Evolutionary conservation across 2,888 invertebrate genomes (phyloP).

Genomic region (Coenonympha arcania): DNA sequence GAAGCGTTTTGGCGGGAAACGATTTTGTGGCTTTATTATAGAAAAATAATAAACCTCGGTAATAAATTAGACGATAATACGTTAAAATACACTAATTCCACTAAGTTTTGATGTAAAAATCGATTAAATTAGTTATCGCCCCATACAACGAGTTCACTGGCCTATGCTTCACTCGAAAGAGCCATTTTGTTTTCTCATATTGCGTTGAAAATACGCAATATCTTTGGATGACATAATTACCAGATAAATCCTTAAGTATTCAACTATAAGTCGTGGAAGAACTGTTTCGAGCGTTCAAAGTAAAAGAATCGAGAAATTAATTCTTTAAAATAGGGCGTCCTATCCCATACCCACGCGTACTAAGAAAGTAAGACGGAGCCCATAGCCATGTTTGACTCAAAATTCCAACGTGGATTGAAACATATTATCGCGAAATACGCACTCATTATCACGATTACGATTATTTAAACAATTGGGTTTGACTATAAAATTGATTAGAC

Average conservation of each 20-base stretch:
- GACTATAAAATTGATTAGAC: conserved; percentile 58
- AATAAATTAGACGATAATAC: conserved; percentile 26
- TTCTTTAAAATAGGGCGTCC: conserved; percentile 69
- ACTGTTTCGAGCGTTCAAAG: conserved; percentile 60
- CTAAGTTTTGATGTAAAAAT: conserved; percentile 32
- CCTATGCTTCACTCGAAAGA: conserved; percentile 71
- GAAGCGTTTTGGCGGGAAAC: conserved; percentile 74
- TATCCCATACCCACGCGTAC: conserved; percentile 69
- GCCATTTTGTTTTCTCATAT: conserved; percentile 75
- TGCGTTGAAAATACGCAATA: conserved; percentile 72
- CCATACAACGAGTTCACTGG: conserved; percentile 71
- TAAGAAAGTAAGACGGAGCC: conserved; percentile 68
- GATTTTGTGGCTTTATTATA: conserved; percentile 35
- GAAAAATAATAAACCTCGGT: conserved; percentile 21
- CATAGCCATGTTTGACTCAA: conserved; percentile 73
- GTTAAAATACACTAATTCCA: conserved; percentile 31
- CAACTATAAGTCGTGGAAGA: conserved; percentile 67
- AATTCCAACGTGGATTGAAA: conserved; percentile 72
- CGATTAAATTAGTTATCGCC: conserved; percentile 56
- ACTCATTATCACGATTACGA: conserved; percentile 47
- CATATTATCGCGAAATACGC: conserved; percentile 48
- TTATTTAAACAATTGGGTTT: conserved; percentile 50
- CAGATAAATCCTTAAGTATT: conserved; percentile 60
- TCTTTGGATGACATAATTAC: conserved; percentile 62
- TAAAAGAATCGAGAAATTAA: conserved; percentile 72